Conservation (phyloP, 2,113 vertebrate species). For the Rhabdornis inornatus region DNA sequence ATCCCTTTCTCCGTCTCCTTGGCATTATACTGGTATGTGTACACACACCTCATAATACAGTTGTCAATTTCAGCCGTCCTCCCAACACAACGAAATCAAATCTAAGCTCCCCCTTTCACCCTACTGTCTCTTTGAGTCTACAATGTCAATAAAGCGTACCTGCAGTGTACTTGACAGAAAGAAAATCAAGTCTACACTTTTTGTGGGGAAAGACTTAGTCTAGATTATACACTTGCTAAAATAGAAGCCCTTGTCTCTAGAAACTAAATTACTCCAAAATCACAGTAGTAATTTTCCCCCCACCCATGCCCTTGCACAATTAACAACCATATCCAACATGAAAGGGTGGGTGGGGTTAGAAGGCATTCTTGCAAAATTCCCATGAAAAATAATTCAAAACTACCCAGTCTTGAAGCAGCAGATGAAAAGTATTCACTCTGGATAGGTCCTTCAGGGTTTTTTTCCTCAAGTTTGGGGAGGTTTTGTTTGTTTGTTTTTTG, state of each 20-base stretch:
- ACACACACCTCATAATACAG: background rate
- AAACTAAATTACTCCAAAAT: conserved; percentile 42
- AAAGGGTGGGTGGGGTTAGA: conserved; percentile 46
- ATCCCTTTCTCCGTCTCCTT: background rate
- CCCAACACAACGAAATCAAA: background rate
- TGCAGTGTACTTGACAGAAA: background rate
- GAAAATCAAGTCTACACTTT: background rate
- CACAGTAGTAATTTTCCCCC: conserved; percentile 21
- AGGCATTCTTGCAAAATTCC: conserved; percentile 37
- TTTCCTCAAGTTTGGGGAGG: background rate
- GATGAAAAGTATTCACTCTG: background rate
- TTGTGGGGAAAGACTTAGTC: background rate
- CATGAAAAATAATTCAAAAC: conserved; percentile 44
- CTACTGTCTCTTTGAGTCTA: background rate
- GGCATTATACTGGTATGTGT: background rate
- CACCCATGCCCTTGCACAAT: conserved; percentile 27
- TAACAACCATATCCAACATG: conserved; percentile 26
- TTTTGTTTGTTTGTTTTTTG: background rate
- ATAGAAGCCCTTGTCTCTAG: background rate
- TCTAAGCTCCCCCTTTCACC: background rate
- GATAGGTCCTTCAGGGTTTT: background rate
- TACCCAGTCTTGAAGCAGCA: background rate
- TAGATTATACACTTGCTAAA: background rate
- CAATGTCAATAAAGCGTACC: background rate
- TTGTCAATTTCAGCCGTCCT: background rate